Evolutionary conservation across 2,888 invertebrate genomes (phyloP), one percentile per base, ranked within the genome.

Genomic region (Polylopha cassiicola): DNA sequence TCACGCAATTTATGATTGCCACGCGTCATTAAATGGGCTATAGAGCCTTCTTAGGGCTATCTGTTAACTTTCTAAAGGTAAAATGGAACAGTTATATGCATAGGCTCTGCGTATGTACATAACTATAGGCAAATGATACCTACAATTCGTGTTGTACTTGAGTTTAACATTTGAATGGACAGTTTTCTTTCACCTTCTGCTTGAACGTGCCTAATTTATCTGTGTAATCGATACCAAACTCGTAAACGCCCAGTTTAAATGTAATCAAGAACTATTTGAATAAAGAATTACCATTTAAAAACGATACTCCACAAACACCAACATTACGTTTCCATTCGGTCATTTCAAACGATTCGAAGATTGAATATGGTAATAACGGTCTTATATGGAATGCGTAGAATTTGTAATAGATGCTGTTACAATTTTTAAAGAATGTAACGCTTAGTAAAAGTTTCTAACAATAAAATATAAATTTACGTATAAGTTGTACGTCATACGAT

Each of bases 211-310:
- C 37, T 48, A 48, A 54, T 55, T 56, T 51, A 58, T 48, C 42
- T 37, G 38, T 39, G 46, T 44, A 51, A 55, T 55, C 52, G 50
- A 55, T 50, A 48, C 45, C 30, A 46, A 50, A 43, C 50, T 52
- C 53, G 53, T 59, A 53, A 57, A 55, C 47, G 48, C 43, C 43
- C 51, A 47, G 50, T 55, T 47, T 39, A 20, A 48, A 41, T 23
- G 46, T 51, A 50, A 52, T 55, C 47, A 51, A 50, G 36, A 42
- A 33, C 36, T 44, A 46, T 47, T 47, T 44, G 34, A 43, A 49
- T 42, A 43, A 41, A 34, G 41, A 41, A 41, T 36, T 15, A 30
- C 20, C 20, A 11, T 24, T 11, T 38, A 31, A 13, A 30, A 34
- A 29, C 21, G 20, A 23, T 28, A 26, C 37, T 18, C 30, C 24